A percentile compares a stretch with the other conserved stretches of the same genome.
Conservation (phyloP, 1,140 invertebrate genomes). For the Psilanteris sp. region DNA sequence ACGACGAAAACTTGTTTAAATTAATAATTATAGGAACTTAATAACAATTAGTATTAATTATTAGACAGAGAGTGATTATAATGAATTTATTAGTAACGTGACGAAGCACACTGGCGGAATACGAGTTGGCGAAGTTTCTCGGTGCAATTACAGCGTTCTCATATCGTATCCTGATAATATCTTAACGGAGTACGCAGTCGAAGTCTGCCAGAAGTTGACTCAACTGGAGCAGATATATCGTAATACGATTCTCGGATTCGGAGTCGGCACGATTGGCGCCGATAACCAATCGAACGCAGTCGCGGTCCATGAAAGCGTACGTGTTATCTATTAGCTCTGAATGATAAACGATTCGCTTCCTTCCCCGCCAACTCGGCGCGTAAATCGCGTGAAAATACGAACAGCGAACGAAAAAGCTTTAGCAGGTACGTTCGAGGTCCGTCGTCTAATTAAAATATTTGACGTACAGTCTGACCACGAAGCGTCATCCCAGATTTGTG, state of each 20-base stretch:
- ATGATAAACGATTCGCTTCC: slow-evolving; percentile 73
- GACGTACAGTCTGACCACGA: too few relatives aligned
- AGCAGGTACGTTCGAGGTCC: too few relatives aligned
- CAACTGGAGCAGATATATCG: slow-evolving; percentile 16
- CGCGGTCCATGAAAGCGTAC: slow-evolving; percentile 56
- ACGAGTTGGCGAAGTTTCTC: slow-evolving; percentile 51
- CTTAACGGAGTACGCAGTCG: slow-evolving; percentile 27
- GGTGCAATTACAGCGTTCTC: slow-evolving; percentile 46
- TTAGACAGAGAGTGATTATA: slow-evolving; percentile 50
- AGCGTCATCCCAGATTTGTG: too few relatives aligned
- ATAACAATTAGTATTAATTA: slow-evolving; percentile 55
- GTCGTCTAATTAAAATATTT: too few relatives aligned
- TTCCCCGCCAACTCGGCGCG: slow-evolving; percentile 67
- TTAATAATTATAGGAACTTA: slow-evolving; percentile 35
- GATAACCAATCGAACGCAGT: slow-evolving; percentile 70
- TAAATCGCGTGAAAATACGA: slow-evolving; percentile 70
- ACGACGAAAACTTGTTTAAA: slow-evolving; percentile 18
- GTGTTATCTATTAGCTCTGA: slow-evolving; percentile 69
- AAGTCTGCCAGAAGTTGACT: slow-evolving; percentile 42
- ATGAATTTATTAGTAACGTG: slow-evolving; percentile 58
- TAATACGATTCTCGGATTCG: slow-evolving; percentile 10
- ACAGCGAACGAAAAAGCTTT: too few relatives aligned
- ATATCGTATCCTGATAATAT: slow-evolving; percentile 45
- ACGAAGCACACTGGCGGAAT: slow-evolving; percentile 41
- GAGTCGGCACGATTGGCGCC: slow-evolving; percentile 47